These are phyloP conservation scores for Tribolium madens DNA, from an alignment of 1,140 invertebrate genomes.

Conservation along the genomic window DNA sequence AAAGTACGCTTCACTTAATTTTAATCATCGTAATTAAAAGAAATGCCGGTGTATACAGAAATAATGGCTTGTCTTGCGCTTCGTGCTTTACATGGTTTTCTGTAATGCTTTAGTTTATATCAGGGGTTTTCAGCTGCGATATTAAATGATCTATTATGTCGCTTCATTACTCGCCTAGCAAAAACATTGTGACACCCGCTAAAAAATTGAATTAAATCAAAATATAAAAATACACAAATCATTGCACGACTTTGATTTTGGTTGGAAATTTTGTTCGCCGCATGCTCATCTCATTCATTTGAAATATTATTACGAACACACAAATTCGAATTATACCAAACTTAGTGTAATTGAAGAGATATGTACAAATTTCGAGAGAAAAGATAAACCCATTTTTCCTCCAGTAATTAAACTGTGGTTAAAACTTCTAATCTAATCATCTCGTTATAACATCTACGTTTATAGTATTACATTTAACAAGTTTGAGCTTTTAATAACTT, in stretches of 20 bases:
- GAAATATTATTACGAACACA: neutral
- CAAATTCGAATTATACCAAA: constrained; percentile 6
- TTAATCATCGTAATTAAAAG: constrained; percentile 29
- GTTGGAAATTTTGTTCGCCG: neutral
- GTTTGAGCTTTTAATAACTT: neutral
- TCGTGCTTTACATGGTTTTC: constrained; percentile 37
- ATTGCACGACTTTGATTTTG: neutral
- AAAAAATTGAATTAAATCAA: neutral
- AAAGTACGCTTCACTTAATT: constrained; percentile 7
- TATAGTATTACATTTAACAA: neutral
- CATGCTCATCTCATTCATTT: constrained; percentile 3
- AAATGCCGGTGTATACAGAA: constrained; percentile 37
- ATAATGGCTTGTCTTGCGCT: constrained; percentile 35
- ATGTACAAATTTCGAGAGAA: constrained; percentile 18
- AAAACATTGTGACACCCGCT: neutral
- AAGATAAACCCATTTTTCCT: constrained; percentile 6
- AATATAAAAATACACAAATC: neutral
- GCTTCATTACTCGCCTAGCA: constrained; percentile 40
- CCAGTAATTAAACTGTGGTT: constrained; percentile 16
- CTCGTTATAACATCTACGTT: neutral
- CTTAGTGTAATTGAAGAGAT: constrained; percentile 34
- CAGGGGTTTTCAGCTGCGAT: constrained; percentile 11
- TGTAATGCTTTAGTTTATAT: constrained; percentile 33
- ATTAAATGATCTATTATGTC: constrained; percentile 21
- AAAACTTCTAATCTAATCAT: neutral